These are phyloP conservation scores for Aphidius colemani DNA, from an alignment of 2,888 invertebrate genomes.

Conservation along the genomic window DNA sequence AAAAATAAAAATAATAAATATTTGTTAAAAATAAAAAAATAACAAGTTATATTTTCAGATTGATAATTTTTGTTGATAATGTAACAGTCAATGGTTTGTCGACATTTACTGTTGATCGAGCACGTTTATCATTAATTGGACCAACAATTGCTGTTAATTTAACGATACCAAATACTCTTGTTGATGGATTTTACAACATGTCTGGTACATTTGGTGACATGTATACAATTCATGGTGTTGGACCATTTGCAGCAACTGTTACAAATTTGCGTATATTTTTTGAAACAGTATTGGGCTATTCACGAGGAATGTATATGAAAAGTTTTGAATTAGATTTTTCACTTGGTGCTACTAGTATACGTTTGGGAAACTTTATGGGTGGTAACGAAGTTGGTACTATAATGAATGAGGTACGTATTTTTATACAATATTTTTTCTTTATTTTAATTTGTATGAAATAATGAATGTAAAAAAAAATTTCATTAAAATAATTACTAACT, in stretches of 20 bases:
- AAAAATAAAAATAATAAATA: slow-evolving; percentile 1
- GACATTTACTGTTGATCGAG: slow-evolving; percentile 47
- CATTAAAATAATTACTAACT: not conserved
- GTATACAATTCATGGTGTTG: slow-evolving; percentile 43
- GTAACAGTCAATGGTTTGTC: slow-evolving; percentile 45
- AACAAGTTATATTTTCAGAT: slow-evolving; percentile 36
- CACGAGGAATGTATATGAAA: slow-evolving; percentile 51
- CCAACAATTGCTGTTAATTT: slow-evolving; percentile 50
- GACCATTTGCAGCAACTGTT: slow-evolving; percentile 43
- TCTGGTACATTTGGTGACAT: slow-evolving; percentile 48
- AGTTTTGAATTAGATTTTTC: slow-evolving; percentile 52
- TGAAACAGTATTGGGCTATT: slow-evolving; percentile 49
- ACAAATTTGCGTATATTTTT: slow-evolving; percentile 46
- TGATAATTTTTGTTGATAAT: slow-evolving; percentile 42
- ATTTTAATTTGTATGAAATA: not conserved
- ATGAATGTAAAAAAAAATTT: not conserved
- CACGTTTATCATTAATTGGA: slow-evolving; percentile 49
- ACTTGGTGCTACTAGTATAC: slow-evolving; percentile 38
- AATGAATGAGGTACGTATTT: slow-evolving; percentile 46
- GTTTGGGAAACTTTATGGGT: slow-evolving; percentile 50
- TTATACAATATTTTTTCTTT: not conserved
- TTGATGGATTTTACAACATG: slow-evolving; percentile 49
- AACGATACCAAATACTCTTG: slow-evolving; percentile 45
- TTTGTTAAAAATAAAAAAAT: slow-evolving; percentile 3
- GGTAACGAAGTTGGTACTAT: slow-evolving; percentile 42